phyloP scores from a whole-genome alignment of 1,140 invertebrate genomes.

The Drosophila biarmipes region DNA sequence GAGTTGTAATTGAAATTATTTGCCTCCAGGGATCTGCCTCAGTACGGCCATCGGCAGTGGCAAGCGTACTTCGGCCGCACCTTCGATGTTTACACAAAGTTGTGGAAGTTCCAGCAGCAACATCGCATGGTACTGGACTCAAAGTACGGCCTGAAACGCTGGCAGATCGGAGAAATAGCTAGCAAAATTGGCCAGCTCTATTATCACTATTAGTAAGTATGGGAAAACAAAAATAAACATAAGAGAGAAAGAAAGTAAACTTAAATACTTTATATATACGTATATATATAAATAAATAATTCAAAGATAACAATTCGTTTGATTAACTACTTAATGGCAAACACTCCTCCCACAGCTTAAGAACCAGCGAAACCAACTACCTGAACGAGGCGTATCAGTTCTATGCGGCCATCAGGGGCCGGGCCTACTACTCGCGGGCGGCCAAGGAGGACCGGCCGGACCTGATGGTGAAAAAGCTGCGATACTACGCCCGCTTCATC shows the following conservation, averaged over 20 bases:
- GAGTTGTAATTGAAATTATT: background rate
- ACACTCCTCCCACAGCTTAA: conserved; percentile 87
- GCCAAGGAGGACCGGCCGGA: conserved; percentile 97
- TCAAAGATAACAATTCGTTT: background rate
- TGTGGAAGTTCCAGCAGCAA: conserved; percentile 99
- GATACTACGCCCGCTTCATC: conserved; percentile 98
- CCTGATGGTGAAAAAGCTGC: conserved; percentile 98
- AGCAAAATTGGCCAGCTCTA: conserved; percentile 99
- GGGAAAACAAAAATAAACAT: too few relatives aligned
- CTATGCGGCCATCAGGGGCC: conserved; percentile 96
- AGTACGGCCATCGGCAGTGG: conserved; percentile 99
- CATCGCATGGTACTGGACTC: conserved; percentile 95
- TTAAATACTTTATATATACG: too few relatives aligned
- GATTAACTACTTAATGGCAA: background rate
- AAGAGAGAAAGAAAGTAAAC: too few relatives aligned
- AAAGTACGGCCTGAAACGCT: conserved; percentile 97
- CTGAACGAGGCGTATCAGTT: conserved; percentile 98
- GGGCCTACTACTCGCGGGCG: conserved; percentile 97
- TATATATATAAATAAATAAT: too few relatives aligned
- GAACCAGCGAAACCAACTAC: conserved; percentile 98
- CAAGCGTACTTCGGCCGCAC: conserved; percentile 98
- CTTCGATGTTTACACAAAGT: conserved; percentile 98
- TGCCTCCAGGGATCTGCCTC: conserved; percentile 93
- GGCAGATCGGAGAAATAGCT: conserved; percentile 99
- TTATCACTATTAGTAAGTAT: conserved; percentile 99